Percentiles rank a stretch among this genome's conserved stretches.
Conservation (phyloP, 1,140 invertebrate species). For the Brachionus koreanus region DNA sequence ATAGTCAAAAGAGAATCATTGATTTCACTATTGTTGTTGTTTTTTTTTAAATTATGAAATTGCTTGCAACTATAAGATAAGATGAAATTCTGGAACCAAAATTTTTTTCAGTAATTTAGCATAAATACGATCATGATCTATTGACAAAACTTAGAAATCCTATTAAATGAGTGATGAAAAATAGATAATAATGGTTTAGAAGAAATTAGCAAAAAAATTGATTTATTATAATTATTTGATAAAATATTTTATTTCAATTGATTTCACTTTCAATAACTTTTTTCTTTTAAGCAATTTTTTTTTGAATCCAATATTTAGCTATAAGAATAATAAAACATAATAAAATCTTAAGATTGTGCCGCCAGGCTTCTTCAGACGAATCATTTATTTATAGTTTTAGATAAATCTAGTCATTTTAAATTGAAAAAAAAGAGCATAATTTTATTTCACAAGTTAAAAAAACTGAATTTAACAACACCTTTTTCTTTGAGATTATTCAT, state of each 20-base stretch:
- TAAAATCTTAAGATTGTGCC: not conserved
- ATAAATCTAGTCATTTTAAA: not conserved
- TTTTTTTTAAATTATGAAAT: not conserved
- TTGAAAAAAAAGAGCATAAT: not conserved
- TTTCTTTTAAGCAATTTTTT: not conserved
- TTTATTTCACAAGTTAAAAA: not conserved
- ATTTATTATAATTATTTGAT: constrained; percentile 8
- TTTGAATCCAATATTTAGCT: not conserved
- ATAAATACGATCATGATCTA: not conserved
- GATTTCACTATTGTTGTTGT: not conserved
- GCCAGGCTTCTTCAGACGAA: not conserved
- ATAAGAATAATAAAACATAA: no score
- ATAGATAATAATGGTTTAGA: not conserved
- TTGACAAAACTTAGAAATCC: not conserved
- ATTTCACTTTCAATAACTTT: not conserved
- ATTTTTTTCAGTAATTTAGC: not conserved
- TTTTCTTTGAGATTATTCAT: not conserved
- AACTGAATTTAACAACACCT: not conserved
- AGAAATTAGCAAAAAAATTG: not conserved
- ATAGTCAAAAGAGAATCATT: not conserved
- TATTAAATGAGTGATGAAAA: not conserved
- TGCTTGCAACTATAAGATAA: not conserved
- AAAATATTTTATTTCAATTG: not conserved
- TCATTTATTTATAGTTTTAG: not conserved
- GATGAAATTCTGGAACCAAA: not conserved